These are phyloP conservation scores for Strigamia transsilvanica DNA, from an alignment of 2,888 invertebrate species.

Conservation along the genomic window DNA sequence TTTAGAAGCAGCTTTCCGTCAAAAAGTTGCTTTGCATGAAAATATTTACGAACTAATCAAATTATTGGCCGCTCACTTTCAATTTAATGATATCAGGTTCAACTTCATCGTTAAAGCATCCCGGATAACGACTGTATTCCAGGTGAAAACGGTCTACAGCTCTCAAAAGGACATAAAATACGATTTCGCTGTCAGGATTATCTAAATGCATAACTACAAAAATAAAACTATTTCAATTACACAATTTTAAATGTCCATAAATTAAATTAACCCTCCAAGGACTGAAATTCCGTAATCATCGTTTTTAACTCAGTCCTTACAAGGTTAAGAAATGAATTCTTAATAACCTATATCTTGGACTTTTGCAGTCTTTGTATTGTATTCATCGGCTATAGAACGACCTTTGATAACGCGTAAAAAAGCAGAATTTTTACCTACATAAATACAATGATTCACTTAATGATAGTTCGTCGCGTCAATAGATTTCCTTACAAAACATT, in stretches of 20 bases:
- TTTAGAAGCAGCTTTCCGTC: too few relatives aligned
- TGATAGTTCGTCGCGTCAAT: constrained; percentile 59
- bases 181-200: constrained; percentile 84
- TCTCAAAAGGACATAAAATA: constrained; percentile 87
- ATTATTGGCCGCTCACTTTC: constrained; percentile 69
- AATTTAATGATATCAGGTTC: constrained; percentile 90
- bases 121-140: constrained; percentile 89
- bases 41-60: too few relatives aligned
- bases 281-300: too few relatives aligned
- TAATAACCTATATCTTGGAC: constrained; percentile 69
- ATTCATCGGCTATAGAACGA: constrained; percentile 78
- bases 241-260: too few relatives aligned
- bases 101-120: constrained; percentile 82
- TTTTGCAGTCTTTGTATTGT: constrained; percentile 72
- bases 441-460: constrained; percentile 26
- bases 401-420: constrained; percentile 82
- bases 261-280: background rate
- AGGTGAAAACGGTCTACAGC: constrained; percentile 89
- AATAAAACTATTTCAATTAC: background rate
- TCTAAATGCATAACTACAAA: constrained; percentile 67
- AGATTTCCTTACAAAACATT: constrained; percentile 72
- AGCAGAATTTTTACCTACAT: constrained; percentile 75
- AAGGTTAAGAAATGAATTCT: background rate
- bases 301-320: too few relatives aligned
- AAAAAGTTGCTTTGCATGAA: too few relatives aligned